Conservation (phyloP, 2,797 vertebrate genomes). For the Choloepus didactylus region DNA sequence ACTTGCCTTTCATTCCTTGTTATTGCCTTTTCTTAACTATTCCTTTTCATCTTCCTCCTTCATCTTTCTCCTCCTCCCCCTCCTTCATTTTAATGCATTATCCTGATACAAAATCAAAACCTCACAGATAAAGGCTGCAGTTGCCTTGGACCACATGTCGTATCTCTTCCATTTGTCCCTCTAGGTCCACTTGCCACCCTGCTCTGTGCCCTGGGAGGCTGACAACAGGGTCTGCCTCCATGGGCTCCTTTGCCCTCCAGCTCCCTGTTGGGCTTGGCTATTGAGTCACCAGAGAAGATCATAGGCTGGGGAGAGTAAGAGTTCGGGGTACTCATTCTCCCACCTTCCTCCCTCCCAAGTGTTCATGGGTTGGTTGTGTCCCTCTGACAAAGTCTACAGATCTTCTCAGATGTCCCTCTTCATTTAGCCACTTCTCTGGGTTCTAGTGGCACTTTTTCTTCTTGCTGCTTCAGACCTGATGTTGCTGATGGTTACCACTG, state of each 20-base stretch:
- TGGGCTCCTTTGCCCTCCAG: neutral
- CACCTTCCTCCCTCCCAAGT: fast-evolving
- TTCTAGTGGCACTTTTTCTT: neutral
- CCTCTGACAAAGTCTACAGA: neutral
- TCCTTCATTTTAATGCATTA: neutral
- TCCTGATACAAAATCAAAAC: neutral
- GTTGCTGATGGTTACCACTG: neutral
- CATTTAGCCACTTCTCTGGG: neutral
- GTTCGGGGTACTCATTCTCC: neutral
- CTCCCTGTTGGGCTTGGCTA: neutral
- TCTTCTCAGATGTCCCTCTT: neutral
- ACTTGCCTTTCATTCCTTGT: neutral
- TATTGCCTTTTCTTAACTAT: neutral
- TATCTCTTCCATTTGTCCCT: neutral
- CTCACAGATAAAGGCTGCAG: neutral
- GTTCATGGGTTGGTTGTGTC: neutral
- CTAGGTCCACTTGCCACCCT: no score
- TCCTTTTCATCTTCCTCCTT: neutral
- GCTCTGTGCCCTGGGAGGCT: neutral
- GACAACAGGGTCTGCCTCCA: fast-evolving
- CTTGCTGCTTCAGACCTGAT: neutral
- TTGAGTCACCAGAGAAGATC: neutral
- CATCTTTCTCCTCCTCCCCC: neutral
- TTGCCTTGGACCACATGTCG: fast-evolving
- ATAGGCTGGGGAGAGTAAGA: neutral